phyloP scores from a whole-genome alignment of 2,113 vertebrate species.

The Daphoenositta chrysoptera region DNA sequence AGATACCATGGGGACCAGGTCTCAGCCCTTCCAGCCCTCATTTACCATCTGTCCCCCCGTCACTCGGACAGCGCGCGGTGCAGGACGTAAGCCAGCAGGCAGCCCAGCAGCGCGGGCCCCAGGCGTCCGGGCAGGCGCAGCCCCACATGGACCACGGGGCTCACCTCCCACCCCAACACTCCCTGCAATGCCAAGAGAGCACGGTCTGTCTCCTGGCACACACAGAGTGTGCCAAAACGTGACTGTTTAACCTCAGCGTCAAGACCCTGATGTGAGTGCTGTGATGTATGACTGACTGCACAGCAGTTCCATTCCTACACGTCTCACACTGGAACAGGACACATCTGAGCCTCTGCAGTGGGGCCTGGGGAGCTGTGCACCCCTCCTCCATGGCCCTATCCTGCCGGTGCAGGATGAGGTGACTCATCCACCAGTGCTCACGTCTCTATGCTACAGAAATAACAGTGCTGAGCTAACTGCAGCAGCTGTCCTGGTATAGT shows the following conservation, averaged over 20 bases:
- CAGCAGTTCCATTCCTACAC: accelerated
- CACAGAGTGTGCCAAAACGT: accelerated
- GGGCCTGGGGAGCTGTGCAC: neutral
- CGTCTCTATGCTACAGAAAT: accelerated
- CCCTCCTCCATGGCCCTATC: neutral
- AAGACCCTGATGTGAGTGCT: accelerated
- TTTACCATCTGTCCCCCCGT: accelerated
- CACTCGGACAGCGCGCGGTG: neutral
- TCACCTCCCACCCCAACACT: neutral
- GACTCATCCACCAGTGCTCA: neutral
- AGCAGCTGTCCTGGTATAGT: neutral
- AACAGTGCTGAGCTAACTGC: accelerated
- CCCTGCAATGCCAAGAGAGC: slow-evolving; percentile 35
- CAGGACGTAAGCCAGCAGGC: slow-evolving; percentile 5
- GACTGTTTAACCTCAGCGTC: accelerated
- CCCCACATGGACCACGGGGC: neutral
- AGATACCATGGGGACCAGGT: accelerated
- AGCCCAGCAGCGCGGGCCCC: neutral
- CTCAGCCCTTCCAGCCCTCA: neutral
- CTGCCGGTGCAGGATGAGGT: accelerated
- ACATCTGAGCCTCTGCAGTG: neutral
- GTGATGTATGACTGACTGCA: accelerated
- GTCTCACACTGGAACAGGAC: neutral
- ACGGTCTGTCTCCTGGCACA: neutral
- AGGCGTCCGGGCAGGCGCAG: neutral